These are phyloP conservation scores for Pteria penguin DNA, from an alignment of 2,888 invertebrate genomes.

Conservation along the genomic window DNA sequence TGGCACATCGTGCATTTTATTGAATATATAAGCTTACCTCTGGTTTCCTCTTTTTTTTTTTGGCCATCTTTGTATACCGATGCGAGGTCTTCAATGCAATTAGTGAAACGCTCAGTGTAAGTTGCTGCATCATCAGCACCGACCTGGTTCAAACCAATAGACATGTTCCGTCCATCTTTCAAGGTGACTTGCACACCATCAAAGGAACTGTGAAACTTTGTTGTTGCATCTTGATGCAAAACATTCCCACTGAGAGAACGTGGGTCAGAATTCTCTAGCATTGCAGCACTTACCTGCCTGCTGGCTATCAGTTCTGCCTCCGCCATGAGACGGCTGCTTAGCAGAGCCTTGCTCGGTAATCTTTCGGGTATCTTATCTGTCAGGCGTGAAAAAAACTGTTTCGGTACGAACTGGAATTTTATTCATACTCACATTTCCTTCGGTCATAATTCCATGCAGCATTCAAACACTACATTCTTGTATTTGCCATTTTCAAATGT, in stretches of 20 bases:
- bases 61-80: too few relatives aligned
- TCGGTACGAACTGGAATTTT: not conserved
- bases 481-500: not conserved
- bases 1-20: too few relatives aligned
- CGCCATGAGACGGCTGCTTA: not conserved
- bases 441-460: not conserved
- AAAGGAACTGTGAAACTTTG: constrained; percentile 29
- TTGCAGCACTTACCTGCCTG: not conserved
- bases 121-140: constrained; percentile 14
- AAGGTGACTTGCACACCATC: not conserved
- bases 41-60: too few relatives aligned
- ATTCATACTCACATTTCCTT: not conserved
- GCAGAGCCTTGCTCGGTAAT: not conserved
- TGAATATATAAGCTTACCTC: too few relatives aligned
- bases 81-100: constrained; percentile 7
- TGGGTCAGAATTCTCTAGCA: not conserved
- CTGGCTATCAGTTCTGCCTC: not conserved
- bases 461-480: not conserved
- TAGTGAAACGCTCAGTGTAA: constrained; percentile 8
- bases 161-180: not conserved
- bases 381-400: not conserved
- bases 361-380: not conserved
- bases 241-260: not conserved
- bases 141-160: constrained; percentile 7
- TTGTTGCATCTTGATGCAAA: constrained; percentile 23